phyloP scores from a whole-genome alignment of 1,140 invertebrate genomes.

The Wiebesia pumilae region DNA sequence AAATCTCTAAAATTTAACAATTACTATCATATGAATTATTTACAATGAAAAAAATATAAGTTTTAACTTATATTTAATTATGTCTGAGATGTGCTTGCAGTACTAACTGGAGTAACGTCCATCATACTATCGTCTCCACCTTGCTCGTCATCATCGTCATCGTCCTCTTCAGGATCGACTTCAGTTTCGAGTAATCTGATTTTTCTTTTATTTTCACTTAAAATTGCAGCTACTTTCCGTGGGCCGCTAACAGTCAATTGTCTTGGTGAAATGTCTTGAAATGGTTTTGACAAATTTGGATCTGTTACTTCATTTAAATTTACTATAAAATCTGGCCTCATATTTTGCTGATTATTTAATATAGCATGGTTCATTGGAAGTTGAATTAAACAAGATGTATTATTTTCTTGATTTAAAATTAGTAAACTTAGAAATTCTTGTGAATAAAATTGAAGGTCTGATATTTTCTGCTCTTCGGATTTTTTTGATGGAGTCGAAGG shows the following conservation, averaged over 20 bases:
- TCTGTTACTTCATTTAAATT: constrained; percentile 76
- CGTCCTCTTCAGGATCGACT: constrained; percentile 91
- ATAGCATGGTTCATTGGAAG: constrained; percentile 76
- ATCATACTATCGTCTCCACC: constrained; percentile 70
- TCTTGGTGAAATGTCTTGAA: constrained; percentile 85
- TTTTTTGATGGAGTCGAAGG: constrained; percentile 31
- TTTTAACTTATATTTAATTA: constrained; percentile 43
- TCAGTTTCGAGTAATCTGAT: constrained; percentile 94
- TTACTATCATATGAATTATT: constrained; percentile 34
- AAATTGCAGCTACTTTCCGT: constrained; percentile 90
- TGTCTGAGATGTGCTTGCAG: constrained; percentile 35
- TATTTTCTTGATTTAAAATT: constrained; percentile 77
- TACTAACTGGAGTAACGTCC: constrained; percentile 62
- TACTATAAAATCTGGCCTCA: constrained; percentile 57
- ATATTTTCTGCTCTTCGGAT: constrained; percentile 61
- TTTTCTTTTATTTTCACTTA: constrained; percentile 86
- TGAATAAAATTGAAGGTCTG: constrained; percentile 89
- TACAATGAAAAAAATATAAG: constrained; percentile 43
- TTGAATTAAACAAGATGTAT: constrained; percentile 80
- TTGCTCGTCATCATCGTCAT: constrained; percentile 80
- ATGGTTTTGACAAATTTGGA: constrained; percentile 75
- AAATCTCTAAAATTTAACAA: constrained; percentile 23
- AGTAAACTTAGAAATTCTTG: constrained; percentile 85
- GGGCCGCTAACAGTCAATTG: constrained; percentile 89
- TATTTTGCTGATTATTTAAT: constrained; percentile 69